Base-by-base conservation (phyloP, 2,797 vertebrate genomes). In the Lacerta bilineata region DNA sequence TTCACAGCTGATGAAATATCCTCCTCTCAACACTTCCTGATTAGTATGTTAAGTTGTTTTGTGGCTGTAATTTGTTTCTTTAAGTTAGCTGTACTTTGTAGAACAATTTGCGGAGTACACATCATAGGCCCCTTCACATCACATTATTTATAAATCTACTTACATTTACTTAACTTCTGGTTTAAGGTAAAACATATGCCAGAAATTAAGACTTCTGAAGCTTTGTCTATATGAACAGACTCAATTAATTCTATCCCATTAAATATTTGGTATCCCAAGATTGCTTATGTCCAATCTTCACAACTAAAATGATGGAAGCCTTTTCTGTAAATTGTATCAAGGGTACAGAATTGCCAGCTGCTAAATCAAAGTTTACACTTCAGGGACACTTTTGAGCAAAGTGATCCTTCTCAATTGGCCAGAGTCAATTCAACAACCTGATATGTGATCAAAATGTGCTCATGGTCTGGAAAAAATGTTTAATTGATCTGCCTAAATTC, bases 181-280 rank as follows among this genome's bases (percentile, higher is more conserved):
- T 13, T 82, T 66, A 50, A 72, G n/a, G 39, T 50, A 83, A 75
- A 66, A 23, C 71, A 11, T 41, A n/a, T 85, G 36, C 33, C 72
- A 85, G 72, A 41, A 85, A 15, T 27, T 85, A 76, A 76, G n/a
- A 69, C 75, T 50, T 50, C n/a, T 15, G 36, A 79, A 77, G 33
- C 43, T 68, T 79, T 71, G 43, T 10, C 72, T 50, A 55, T 83
- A 43, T 83, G 41, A 74, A 59, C 50, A 71, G 33, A 83, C 7
- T 61, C 46, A 23, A 36, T 71, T 83, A 69, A 71, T 39, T 74
- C 83, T 6, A 25, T 33, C 39, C 25, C 27, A 25, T 33, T 59
- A 74, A 74, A 84, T 66, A 84, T 33, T 27, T n/a, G 66, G 27
- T 83, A 83, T 15, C n/a, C 71, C 82, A 71, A 33, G 29, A 64